These are phyloP conservation scores for Araneus ventricosus DNA, from an alignment of 1,140 invertebrate genomes.

Conservation along the genomic window DNA sequence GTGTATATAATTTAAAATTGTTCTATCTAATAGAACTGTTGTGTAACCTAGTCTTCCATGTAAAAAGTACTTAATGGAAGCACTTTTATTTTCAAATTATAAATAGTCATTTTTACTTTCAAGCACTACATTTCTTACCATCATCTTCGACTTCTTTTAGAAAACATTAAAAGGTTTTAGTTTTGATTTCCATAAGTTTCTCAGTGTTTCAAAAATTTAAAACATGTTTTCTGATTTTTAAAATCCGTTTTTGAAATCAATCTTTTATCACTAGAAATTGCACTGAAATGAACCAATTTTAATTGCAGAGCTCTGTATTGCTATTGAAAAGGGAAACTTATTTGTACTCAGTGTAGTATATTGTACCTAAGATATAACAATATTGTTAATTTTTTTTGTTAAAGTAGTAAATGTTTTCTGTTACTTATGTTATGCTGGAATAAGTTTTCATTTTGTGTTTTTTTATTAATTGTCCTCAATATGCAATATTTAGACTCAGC, in stretches of 20 bases:
- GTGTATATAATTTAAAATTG: background rate
- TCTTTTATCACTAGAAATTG: too few relatives aligned
- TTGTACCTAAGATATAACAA: background rate
- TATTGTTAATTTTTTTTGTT: conserved; percentile 27
- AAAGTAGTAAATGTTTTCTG: background rate
- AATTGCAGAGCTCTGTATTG: conserved; percentile 29
- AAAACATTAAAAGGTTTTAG: background rate
- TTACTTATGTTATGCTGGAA: background rate
- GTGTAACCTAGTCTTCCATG: background rate
- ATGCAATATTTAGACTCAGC: background rate
- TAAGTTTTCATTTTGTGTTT: conserved; percentile 18
- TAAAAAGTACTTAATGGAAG: conserved; percentile 14
- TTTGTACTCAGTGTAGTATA: background rate
- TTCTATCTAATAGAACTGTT: conserved; percentile 12
- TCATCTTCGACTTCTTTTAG: background rate
- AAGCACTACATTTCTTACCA: background rate
- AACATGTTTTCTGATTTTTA: too few relatives aligned
- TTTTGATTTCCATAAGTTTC: background rate
- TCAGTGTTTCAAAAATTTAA: too few relatives aligned
- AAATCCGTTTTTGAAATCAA: too few relatives aligned
- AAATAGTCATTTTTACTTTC: background rate
- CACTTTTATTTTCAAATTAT: background rate
- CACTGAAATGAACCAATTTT: conserved; percentile 6
- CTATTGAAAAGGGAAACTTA: background rate
- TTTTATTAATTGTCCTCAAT: background rate